Base-by-base conservation (phyloP, 2,888 invertebrate genomes). In the Limenitis camilla region DNA sequence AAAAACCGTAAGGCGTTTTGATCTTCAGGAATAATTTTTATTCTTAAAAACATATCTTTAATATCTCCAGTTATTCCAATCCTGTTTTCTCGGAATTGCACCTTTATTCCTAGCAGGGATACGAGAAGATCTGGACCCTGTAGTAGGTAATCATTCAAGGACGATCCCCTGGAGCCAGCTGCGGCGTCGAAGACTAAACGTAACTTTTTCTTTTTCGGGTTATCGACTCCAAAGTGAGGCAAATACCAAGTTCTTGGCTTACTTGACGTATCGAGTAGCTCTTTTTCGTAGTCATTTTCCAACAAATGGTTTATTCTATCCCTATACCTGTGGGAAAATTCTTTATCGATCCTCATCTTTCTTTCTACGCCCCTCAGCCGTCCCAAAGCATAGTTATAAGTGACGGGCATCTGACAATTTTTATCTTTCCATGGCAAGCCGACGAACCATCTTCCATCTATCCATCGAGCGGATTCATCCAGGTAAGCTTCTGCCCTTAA, bases 81-180 rank as follows among this genome's bases (percentile, higher is more conserved):
- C 32, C 49, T 59, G 10, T 66, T 56, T 56, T 70, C 65, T 36
- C 76, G 52, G 52, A 78, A 80, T 1, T 71, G 65, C 53, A 77
- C 9, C 35, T n/a, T 35, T 9, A 35, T 67, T 4, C 71, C 69
- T 0, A 67, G 50, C 39, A 79, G 52, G 5, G 73, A 63, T 6
- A 7, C 28, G 4, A 65, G 48, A 10, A 65, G 39, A 36, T 67
- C 65, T 0, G 65, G 64, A 0, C 64, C 65, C 7, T 44, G 56
- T 0, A 64, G 47, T 27, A 65, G 47, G 33, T 56, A 61, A 42
- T 64, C 65, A 41, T 67, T 67, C 6, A 65, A 11, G 2, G 41
- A 60, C 9, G 43, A 27, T 6, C 58, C 59, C 4, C 55, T 10
- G 2, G 41, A 19, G 27, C 52, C 60, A 0, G 49, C 46, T 2